Evolutionary conservation across 2,113 vertebrate species (phyloP).

Genomic region (Phasianus colchicus): DNA sequence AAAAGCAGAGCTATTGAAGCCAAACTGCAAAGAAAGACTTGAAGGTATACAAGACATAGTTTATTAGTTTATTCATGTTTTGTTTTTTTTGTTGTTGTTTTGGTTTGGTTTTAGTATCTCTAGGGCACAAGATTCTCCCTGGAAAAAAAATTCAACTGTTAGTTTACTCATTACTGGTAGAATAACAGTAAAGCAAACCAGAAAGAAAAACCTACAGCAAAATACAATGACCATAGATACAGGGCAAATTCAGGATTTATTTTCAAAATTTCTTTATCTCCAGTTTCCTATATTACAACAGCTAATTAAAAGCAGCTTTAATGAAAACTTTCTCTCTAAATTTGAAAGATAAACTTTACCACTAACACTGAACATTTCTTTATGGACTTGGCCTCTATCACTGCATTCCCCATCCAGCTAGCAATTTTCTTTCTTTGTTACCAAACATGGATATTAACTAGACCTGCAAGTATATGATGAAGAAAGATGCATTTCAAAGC

Average conservation of each 20-base stretch:
- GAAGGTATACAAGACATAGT: neutral
- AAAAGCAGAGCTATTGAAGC: neutral
- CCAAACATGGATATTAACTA: neutral
- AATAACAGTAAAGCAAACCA: neutral
- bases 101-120: neutral
- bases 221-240: neutral
- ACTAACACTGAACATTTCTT: neutral
- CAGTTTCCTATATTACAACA: neutral
- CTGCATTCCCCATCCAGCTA: neutral
- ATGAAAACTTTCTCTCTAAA: neutral
- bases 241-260: neutral
- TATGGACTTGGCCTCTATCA: neutral
- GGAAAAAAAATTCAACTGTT: neutral
- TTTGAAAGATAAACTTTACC: neutral
- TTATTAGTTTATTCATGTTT: too few relatives aligned
- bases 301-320: slow-evolving; percentile 34
- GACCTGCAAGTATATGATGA: neutral
- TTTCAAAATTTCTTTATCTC: neutral
- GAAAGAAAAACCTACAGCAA: neutral
- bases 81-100: too few relatives aligned
- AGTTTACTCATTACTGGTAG: neutral
- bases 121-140: neutral
- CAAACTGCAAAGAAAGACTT: neutral
- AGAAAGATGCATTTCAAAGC: neutral
- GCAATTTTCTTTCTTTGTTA: neutral